Evolutionary conservation across 2,888 invertebrate genomes (phyloP).

Genomic region (Caenorhabditis sp.): DNA sequence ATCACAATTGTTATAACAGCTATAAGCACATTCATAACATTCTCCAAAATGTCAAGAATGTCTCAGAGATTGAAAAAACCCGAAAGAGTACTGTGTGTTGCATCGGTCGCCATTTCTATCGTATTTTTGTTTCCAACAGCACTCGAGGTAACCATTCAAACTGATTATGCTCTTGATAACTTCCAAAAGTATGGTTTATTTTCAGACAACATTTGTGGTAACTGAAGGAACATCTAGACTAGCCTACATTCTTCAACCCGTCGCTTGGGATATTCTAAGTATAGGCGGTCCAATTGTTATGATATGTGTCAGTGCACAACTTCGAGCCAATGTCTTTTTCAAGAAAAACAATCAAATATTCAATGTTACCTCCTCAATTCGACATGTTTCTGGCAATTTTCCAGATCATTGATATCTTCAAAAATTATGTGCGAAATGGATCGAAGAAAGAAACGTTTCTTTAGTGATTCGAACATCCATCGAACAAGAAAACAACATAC

Average conservation of each 20-base stretch:
- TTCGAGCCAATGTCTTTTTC: constrained; percentile 20
- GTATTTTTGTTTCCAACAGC: constrained; percentile 9
- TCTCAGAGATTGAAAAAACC: constrained; percentile 14
- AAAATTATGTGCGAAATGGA: no score
- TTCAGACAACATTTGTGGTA: no score
- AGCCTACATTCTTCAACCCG: constrained; percentile 6
- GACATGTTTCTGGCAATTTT: no score
- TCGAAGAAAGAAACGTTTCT: no score
- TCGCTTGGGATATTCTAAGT: constrained; percentile 33
- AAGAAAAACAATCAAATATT: no score
- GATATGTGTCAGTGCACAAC: constrained; percentile 20
- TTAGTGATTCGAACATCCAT: no score
- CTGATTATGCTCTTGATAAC: not conserved
- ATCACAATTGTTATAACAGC: constrained; percentile 16
- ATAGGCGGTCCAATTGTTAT: constrained; percentile 25
- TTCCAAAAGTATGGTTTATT: not conserved
- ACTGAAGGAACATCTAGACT: no score
- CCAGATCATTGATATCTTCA: no score
- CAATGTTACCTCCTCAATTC: no score
- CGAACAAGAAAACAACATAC: no score
- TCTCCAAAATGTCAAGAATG: constrained; percentile 22
- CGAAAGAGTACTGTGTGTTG: constrained; percentile 21
- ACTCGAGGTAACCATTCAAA: not conserved
- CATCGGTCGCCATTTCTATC: constrained; percentile 13
- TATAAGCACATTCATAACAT: constrained; percentile 12